Percentiles rank a stretch among this genome's conserved stretches.
These are phyloP conservation scores for Meganola albula DNA, from an alignment of 2,888 invertebrate genomes.

Conservation along the genomic window DNA sequence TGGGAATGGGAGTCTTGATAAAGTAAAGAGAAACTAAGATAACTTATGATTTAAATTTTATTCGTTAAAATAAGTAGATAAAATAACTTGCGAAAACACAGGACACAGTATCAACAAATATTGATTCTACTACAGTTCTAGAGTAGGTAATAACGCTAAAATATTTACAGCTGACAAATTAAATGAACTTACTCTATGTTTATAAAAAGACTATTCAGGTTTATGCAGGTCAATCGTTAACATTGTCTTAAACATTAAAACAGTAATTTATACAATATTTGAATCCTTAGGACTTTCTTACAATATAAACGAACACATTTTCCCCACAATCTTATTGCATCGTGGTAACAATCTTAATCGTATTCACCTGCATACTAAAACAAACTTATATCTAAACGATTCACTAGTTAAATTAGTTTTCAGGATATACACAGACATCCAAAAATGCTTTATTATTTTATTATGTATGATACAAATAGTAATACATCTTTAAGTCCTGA, in stretches of 20 bases:
- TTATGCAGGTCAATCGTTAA: conserved; percentile 71
- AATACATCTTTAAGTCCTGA: conserved; percentile 38
- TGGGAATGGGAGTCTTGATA: too few species aligned
- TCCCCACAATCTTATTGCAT: conserved; percentile 43
- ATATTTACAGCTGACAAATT: conserved; percentile 71
- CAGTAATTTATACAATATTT: conserved; percentile 39
- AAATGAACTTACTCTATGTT: conserved; percentile 53
- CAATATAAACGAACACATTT: conserved; percentile 54
- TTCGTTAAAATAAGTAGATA: conserved; percentile 77
- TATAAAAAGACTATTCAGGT: conserved; percentile 44
- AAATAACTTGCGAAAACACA: conserved; percentile 75
- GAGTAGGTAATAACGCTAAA: conserved; percentile 53
- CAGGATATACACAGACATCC: conserved; percentile 43
- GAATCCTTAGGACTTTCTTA: conserved; percentile 45
- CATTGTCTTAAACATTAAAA: conserved; percentile 45
- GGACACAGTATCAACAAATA: conserved; percentile 65
- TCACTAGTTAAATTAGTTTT: conserved; percentile 45
- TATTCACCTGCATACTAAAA: conserved; percentile 64
- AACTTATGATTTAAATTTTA: conserved; percentile 64
- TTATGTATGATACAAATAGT: conserved; percentile 39
- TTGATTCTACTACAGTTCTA: conserved; percentile 63
- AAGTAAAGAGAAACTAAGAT: conserved; percentile 6
- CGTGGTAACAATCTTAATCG: conserved; percentile 55
- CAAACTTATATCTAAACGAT: conserved; percentile 37
- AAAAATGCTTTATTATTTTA: conserved; percentile 46